Conservation (phyloP, 2,113 vertebrate genomes). For the Prinia subflava region DNA sequence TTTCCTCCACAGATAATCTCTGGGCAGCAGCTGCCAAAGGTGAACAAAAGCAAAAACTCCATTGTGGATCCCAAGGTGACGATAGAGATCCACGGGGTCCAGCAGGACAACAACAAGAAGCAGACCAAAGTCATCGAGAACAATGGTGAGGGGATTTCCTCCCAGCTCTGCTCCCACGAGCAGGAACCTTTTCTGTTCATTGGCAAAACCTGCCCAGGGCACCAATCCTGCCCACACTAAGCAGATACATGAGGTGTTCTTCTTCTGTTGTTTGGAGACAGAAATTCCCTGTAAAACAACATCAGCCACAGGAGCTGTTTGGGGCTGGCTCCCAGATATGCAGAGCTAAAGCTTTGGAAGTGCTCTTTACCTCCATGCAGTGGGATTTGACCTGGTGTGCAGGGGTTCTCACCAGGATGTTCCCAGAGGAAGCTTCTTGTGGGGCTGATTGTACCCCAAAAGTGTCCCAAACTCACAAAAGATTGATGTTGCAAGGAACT, state of each 20-base stretch:
- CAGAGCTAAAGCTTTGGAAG: background rate
- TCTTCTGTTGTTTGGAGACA: background rate
- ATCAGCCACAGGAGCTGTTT: background rate
- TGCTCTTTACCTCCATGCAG: background rate
- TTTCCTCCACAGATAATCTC: conserved; percentile 83
- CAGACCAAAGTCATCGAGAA: conserved; percentile 85
- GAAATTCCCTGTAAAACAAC: background rate
- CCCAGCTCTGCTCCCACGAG: background rate
- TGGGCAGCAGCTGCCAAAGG: conserved; percentile 93
- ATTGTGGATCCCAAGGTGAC: conserved; percentile 92
- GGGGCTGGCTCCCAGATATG: background rate
- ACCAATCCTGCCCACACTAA: background rate
- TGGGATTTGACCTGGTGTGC: background rate
- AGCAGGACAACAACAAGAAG: conserved; percentile 75
- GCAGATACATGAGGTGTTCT: background rate
- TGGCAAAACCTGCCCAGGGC: background rate
- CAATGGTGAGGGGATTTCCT: conserved; percentile 75
- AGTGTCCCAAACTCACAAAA: background rate
- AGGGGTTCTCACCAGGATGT: background rate
- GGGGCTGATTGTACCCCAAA: background rate
- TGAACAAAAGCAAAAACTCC: conserved; percentile 89
- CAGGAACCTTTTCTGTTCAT: background rate
- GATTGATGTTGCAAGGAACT: background rate
- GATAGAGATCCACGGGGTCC: conserved; percentile 82
- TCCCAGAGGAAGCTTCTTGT: background rate